Percentiles rank a stretch among this genome's conserved stretches.
phyloP scores from a whole-genome alignment of 2,888 invertebrate species.

The Callyntrura sp. region DNA sequence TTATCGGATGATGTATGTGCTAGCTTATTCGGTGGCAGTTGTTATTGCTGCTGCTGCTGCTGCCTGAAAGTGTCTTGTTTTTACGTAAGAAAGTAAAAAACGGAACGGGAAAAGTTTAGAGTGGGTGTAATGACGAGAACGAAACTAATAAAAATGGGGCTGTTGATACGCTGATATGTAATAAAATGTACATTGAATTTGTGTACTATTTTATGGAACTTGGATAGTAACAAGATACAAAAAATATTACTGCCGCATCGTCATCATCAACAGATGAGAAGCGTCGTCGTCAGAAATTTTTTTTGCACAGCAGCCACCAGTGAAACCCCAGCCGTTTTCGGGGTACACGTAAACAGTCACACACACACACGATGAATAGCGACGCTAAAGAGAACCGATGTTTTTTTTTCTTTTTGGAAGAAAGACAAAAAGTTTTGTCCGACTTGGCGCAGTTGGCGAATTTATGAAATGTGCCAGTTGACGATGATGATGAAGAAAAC shows the following conservation, averaged over 20 bases:
- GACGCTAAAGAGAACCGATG: no score
- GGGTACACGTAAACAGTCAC: neutral
- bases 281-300: slow-evolving; percentile 17
- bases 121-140: slow-evolving; percentile 4
- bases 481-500: slow-evolving; percentile 16
- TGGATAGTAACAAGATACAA: neutral
- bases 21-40: no score
- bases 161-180: slow-evolving; percentile 12
- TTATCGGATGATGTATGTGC: no score
- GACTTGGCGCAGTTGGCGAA: slow-evolving; percentile 53
- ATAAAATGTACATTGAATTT: neutral
- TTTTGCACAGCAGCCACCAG: slow-evolving; percentile 1
- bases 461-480: slow-evolving; percentile 46
- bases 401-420: slow-evolving; percentile 39
- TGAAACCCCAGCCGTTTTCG: no score
- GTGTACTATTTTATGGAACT: neutral
- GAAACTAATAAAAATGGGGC: slow-evolving; percentile 12
- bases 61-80: neutral
- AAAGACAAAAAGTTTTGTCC: slow-evolving; percentile 57
- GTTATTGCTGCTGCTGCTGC: neutral
- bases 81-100: slow-evolving; percentile 6
- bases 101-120: no score
- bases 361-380: no score
- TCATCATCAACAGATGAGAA: slow-evolving; percentile 25
- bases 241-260: slow-evolving; percentile 12